These are phyloP conservation scores for Prochilodus magdalenae DNA, from an alignment of 2,113 vertebrate species.

Conservation along the genomic window DNA sequence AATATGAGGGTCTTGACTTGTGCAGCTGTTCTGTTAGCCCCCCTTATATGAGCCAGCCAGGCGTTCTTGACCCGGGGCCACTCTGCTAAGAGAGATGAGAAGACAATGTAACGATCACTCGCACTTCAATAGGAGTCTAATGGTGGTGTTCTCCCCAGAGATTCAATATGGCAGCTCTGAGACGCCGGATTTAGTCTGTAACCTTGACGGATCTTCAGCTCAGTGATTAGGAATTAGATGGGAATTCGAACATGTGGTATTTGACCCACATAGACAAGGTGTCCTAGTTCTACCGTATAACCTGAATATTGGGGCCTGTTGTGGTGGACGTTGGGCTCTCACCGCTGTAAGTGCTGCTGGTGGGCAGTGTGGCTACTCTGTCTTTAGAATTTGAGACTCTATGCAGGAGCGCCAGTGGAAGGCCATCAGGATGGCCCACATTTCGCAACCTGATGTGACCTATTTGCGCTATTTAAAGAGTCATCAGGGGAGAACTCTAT, in stretches of 20 bases:
- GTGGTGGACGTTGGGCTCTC: neutral
- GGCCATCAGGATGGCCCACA: constrained; percentile 20
- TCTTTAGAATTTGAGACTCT: neutral
- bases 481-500: constrained; percentile 43
- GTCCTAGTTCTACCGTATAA: constrained; percentile 58
- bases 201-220: constrained; percentile 22
- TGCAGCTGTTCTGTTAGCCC: neutral
- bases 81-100: neutral
- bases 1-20: too few species aligned
- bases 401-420: neutral
- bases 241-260: constrained; percentile 39
- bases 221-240: constrained; percentile 5
- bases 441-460: constrained; percentile 62
- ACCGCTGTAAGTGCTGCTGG: neutral
- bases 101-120: neutral
- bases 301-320: neutral
- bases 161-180: neutral
- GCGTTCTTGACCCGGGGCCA: neutral
- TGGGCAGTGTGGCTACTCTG: neutral
- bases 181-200: neutral
- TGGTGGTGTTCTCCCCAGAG: neutral
- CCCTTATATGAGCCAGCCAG: too few species aligned
- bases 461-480: constrained; percentile 74
- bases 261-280: constrained; percentile 65
- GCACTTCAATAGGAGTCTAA: neutral